These are phyloP conservation scores for Parotia lawesii DNA, from an alignment of 2,113 vertebrate species.

Conservation along the genomic window DNA sequence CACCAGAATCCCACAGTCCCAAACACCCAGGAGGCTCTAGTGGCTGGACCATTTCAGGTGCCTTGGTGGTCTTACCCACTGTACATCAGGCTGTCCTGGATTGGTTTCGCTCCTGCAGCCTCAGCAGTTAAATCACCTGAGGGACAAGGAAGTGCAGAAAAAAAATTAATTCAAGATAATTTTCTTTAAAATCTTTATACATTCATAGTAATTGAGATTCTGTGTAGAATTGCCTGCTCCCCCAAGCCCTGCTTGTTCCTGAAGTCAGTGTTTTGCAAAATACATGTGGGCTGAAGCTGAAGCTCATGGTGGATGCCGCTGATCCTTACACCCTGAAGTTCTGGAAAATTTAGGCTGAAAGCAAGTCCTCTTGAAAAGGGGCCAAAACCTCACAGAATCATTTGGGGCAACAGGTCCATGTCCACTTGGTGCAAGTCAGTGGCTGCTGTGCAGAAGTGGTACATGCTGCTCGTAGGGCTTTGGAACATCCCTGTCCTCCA, in stretches of 20 bases:
- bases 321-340: not conserved
- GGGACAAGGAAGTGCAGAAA: not conserved
- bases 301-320: not conserved
- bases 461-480: accelerated
- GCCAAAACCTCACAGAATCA: not conserved
- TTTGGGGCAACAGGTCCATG: not conserved
- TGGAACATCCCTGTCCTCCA: not conserved
- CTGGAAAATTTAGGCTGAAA: not conserved
- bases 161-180: not conserved
- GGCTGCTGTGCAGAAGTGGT: not conserved
- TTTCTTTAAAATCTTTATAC: not conserved
- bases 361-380: not conserved
- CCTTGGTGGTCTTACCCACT: constrained; percentile 80
- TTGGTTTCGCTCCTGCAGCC: constrained; percentile 72
- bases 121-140: constrained; percentile 84
- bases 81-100: constrained; percentile 83
- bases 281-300: not conserved
- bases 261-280: not conserved
- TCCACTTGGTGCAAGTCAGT: not conserved
- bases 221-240: not conserved
- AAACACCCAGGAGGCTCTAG: not conserved
- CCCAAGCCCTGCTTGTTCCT: not conserved
- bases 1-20: not conserved
- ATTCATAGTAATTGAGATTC: not conserved
- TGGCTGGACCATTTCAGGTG: not conserved